These are phyloP conservation scores for Luperina testacea DNA, from an alignment of 2,888 invertebrate species.

Conservation along the genomic window DNA sequence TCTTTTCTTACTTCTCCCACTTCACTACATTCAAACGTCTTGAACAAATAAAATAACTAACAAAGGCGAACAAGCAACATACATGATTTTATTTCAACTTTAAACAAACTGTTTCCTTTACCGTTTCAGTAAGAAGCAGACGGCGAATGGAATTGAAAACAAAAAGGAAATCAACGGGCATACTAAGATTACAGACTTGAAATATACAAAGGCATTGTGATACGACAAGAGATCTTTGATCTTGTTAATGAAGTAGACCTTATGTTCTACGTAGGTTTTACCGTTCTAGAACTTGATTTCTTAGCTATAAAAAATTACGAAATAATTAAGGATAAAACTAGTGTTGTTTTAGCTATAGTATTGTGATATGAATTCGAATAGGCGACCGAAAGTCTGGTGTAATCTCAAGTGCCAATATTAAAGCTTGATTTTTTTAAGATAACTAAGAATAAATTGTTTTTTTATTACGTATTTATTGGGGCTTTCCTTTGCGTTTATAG, in stretches of 20 bases:
- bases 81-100: conserved; percentile 53
- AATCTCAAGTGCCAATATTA: conserved; percentile 37
- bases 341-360: conserved; percentile 8
- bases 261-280: conserved; percentile 25
- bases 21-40: conserved; percentile 30
- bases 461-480: conserved; percentile 29
- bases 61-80: conserved; percentile 42
- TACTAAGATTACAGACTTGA: conserved; percentile 44
- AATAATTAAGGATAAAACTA: conserved; percentile 30
- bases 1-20: background rate
- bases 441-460: conserved; percentile 37
- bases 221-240: conserved; percentile 34
- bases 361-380: conserved; percentile 31
- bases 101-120: conserved; percentile 54
- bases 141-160: conserved; percentile 50
- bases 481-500: conserved; percentile 10
- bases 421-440: conserved; percentile 35
- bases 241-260: conserved; percentile 34
- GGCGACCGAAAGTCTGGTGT: conserved; percentile 36
- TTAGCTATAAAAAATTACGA: conserved; percentile 1
- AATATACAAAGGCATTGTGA: conserved; percentile 48
- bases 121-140: conserved; percentile 53
- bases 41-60: conserved; percentile 48
- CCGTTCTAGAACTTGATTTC: background rate
- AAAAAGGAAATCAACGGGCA: conserved; percentile 49